phyloP scores from a whole-genome alignment of 2,888 invertebrate genomes.

The Ormia ochracea region DNA sequence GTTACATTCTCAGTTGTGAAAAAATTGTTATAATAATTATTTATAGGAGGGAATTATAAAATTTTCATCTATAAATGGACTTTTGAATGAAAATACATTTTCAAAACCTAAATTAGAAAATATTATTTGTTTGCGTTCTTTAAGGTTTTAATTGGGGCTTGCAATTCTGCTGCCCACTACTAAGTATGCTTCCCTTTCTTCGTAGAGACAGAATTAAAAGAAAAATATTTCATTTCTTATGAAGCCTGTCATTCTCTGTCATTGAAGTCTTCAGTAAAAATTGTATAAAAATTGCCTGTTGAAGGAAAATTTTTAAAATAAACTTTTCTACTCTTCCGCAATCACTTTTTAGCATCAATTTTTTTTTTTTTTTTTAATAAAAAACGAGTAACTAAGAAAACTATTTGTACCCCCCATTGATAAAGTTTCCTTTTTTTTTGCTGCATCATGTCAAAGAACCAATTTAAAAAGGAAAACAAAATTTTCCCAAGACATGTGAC shows the following conservation, averaged over 20 bases:
- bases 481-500: conserved; percentile 62
- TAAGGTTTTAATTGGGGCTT: too few species aligned
- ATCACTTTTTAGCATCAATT: background rate
- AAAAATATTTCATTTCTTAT: too few species aligned
- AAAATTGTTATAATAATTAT: background rate
- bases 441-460: conserved; percentile 47
- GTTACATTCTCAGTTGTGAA: background rate
- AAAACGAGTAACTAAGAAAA: background rate
- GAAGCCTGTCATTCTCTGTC: too few species aligned
- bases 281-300: too few species aligned
- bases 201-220: too few species aligned
- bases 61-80: background rate
- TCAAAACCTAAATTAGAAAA: too few species aligned
- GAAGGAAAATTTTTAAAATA: background rate
- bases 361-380: too few species aligned
- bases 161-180: too few species aligned
- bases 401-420: conserved; percentile 38
- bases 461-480: conserved; percentile 24
- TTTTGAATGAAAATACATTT: too few species aligned
- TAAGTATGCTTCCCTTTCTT: too few species aligned
- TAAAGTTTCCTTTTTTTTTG: conserved; percentile 19
- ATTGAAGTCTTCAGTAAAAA: too few species aligned
- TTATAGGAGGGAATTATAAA: background rate
- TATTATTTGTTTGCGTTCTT: too few species aligned
- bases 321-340: background rate